Conservation (phyloP, 1,140 invertebrate genomes). For the Steinernema feltiae region DNA sequence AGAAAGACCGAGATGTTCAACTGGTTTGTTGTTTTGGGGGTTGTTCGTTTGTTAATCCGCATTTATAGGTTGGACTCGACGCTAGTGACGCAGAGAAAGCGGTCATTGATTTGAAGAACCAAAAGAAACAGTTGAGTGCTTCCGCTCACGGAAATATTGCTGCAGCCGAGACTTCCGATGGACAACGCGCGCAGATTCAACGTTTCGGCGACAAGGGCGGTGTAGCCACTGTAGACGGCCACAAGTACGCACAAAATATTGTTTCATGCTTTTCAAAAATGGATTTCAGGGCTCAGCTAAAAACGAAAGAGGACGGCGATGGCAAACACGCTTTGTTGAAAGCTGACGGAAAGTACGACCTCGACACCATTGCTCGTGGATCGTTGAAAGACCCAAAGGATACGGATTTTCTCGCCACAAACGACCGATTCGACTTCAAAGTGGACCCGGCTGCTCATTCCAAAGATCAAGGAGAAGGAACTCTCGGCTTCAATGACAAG, state of each 20-base stretch:
- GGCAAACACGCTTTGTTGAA: conserved; percentile 50
- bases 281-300: conserved; percentile 47
- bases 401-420: conserved; percentile 51
- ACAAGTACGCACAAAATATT: conserved; percentile 41
- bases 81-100: conserved; percentile 54
- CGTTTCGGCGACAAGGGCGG: conserved; percentile 55
- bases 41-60: conserved; percentile 15
- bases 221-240: conserved; percentile 51
- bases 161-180: conserved; percentile 49
- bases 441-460: conserved; percentile 47
- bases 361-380: conserved; percentile 51
- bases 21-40: conserved; percentile 34
- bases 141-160: conserved; percentile 54
- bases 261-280: conserved; percentile 11
- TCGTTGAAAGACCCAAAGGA: conserved; percentile 42
- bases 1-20: conserved; percentile 45
- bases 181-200: conserved; percentile 54
- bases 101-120: conserved; percentile 49
- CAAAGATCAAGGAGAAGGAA: conserved; percentile 48
- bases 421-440: conserved; percentile 54
- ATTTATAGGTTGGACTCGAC: conserved; percentile 47
- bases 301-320: conserved; percentile 41
- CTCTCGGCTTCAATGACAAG: conserved; percentile 45
- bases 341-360: conserved; percentile 57
- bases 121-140: conserved; percentile 46